Evolutionary conservation across 2,888 invertebrate genomes (phyloP).

Genomic region (Tolmerus cingulatus): DNA sequence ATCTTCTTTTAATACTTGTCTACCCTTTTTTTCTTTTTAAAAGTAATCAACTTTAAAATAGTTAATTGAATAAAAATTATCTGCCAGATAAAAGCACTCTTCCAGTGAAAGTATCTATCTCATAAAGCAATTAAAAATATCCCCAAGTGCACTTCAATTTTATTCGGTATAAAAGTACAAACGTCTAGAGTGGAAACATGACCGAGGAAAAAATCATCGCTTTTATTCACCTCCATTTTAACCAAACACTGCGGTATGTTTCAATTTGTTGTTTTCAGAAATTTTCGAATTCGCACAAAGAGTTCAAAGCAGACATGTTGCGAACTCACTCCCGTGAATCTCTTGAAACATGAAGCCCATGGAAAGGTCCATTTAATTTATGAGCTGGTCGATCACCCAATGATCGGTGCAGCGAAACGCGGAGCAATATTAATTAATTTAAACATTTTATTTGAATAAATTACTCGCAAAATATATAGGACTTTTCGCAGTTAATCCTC

Average conservation of each 20-base stretch:
- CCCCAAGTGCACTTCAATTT: not conserved
- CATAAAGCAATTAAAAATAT: not conserved
- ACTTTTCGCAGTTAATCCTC: not conserved
- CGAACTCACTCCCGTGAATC: not conserved
- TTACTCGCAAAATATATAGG: not conserved
- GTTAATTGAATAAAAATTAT: not conserved
- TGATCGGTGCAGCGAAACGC: not conserved
- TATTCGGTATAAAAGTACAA: not conserved
- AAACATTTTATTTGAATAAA: not conserved
- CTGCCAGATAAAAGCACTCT: not conserved
- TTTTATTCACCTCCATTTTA: not conserved
- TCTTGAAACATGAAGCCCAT: not conserved
- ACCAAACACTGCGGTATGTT: not conserved
- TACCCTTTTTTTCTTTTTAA: not conserved
- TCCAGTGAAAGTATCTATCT: not conserved
- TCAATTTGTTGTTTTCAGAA: not conserved
- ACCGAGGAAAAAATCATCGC: not conserved
- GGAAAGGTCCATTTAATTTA: not conserved
- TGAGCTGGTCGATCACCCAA: not conserved
- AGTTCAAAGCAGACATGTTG: not conserved
- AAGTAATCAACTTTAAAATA: not conserved
- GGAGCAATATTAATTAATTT: not conserved
- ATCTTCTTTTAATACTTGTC: not conserved
- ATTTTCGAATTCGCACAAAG: not conserved
- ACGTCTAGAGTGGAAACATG: not conserved